Percentiles rank a stretch among this genome's conserved stretches.
Evolutionary conservation across 1,140 invertebrate species (phyloP).

Genomic region (Zophobas morio): DNA sequence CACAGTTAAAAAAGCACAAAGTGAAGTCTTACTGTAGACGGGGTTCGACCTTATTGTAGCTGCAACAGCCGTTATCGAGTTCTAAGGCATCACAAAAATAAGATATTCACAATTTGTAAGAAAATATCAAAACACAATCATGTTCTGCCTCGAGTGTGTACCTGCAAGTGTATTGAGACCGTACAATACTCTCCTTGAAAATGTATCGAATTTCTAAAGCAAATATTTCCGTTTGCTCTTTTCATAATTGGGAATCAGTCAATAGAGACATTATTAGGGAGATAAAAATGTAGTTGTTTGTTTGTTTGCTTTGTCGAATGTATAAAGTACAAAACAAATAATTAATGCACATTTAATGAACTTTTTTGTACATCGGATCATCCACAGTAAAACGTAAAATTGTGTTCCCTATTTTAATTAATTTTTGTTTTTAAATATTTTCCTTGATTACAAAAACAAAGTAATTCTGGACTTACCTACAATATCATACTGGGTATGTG

Average conservation of each 20-base stretch:
- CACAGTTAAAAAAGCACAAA: constrained; percentile 44
- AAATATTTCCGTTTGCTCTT: constrained; percentile 27
- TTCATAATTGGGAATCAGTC: constrained; percentile 4
- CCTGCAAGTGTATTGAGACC: constrained; percentile 30
- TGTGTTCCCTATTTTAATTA: too few relatives aligned
- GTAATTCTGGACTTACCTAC: too few relatives aligned
- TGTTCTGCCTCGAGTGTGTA: constrained; percentile 32
- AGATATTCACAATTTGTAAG: constrained; percentile 48
- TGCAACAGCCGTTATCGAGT: constrained; percentile 44
- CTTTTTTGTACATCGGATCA: too few relatives aligned
- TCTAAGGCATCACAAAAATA: constrained; percentile 48
- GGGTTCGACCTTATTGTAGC: constrained; percentile 31
- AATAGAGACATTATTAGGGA: constrained; percentile 12
- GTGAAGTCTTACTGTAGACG: constrained; percentile 41
- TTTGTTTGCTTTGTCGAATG: neutral
- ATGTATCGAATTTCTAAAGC: constrained; percentile 44
- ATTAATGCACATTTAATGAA: too few relatives aligned
- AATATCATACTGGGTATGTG: too few relatives aligned
- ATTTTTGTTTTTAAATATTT: too few relatives aligned
- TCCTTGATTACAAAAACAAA: too few relatives aligned
- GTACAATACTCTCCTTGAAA: constrained; percentile 32
- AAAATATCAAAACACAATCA: constrained; percentile 50
- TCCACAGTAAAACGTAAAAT: too few relatives aligned
- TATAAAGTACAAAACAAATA: neutral
- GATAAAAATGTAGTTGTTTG: neutral